Conservation (phyloP, 1,140 invertebrate species). For the Drosophila elegans region DNA sequence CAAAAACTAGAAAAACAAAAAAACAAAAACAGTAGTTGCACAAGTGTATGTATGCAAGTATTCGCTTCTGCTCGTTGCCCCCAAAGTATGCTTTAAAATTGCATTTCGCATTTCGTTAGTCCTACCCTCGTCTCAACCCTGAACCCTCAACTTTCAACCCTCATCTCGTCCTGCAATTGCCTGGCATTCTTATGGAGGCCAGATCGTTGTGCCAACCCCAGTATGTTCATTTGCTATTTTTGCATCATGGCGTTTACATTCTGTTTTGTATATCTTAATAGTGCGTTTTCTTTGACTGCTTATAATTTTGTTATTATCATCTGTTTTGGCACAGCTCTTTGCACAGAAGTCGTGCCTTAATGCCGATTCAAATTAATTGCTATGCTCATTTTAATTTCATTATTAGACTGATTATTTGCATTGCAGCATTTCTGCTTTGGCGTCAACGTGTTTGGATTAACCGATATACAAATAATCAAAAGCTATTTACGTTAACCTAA, state of each 20-base stretch:
- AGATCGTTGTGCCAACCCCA: background rate
- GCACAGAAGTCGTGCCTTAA: no score
- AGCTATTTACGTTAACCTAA: background rate
- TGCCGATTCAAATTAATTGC: background rate
- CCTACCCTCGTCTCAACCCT: background rate
- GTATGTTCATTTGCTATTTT: slow-evolving; percentile 21
- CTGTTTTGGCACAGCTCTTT: background rate
- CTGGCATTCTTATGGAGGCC: slow-evolving; percentile 15
- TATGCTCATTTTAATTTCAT: background rate
- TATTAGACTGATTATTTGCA: background rate
- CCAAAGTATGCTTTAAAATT: slow-evolving; percentile 70
- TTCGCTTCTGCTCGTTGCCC: slow-evolving; percentile 58
- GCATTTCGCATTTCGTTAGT: slow-evolving; percentile 37
- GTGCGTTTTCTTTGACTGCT: background rate
- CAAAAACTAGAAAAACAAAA: slow-evolving; percentile 1
- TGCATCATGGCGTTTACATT: slow-evolving; percentile 12
- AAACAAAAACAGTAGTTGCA: slow-evolving; percentile 13
- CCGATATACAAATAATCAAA: background rate
- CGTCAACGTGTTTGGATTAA: background rate
- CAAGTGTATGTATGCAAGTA: slow-evolving; percentile 19
- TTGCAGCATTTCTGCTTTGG: background rate
- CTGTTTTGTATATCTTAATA: slow-evolving; percentile 6
- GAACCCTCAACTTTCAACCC: no score
- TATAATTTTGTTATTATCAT: background rate
- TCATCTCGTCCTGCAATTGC: slow-evolving; percentile 13